phyloP scores from a whole-genome alignment of 2,797 vertebrate genomes.

The Chiroxiphia lanceolata region DNA sequence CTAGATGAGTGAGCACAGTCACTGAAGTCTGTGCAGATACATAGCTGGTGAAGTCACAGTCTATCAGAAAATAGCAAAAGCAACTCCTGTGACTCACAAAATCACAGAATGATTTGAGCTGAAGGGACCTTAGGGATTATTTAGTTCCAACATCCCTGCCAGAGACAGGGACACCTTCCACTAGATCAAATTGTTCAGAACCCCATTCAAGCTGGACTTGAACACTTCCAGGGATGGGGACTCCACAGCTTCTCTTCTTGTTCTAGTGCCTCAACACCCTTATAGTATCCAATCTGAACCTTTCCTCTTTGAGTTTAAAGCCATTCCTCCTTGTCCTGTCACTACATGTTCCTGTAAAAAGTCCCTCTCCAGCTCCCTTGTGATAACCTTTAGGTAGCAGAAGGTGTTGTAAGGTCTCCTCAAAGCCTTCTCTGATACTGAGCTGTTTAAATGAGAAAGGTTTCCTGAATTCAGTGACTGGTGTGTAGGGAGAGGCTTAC shows the following conservation, averaged over 20 bases:
- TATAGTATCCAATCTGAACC: background rate
- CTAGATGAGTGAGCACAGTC: background rate
- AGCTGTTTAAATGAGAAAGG: background rate
- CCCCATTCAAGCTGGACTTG: background rate
- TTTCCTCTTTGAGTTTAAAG: background rate
- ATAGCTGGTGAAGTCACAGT: rapidly evolving
- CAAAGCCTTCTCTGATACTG: background rate
- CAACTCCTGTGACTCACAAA: background rate
- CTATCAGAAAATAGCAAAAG: background rate
- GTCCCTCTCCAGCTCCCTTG: background rate
- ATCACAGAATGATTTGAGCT: background rate
- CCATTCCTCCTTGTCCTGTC: background rate
- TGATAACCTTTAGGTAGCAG: background rate
- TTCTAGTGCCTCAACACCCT: background rate
- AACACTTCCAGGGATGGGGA: background rate
- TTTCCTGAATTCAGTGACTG: background rate
- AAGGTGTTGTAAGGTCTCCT: background rate
- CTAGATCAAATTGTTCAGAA: background rate
- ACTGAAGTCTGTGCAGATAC: background rate
- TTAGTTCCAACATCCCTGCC: background rate
- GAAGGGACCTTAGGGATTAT: background rate
- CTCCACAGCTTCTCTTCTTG: background rate
- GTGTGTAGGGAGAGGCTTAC: background rate
- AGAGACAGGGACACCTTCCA: background rate
- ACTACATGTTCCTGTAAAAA: background rate